Base-by-base conservation (phyloP, 2,888 invertebrate species). In the Orchestes rusci region DNA sequence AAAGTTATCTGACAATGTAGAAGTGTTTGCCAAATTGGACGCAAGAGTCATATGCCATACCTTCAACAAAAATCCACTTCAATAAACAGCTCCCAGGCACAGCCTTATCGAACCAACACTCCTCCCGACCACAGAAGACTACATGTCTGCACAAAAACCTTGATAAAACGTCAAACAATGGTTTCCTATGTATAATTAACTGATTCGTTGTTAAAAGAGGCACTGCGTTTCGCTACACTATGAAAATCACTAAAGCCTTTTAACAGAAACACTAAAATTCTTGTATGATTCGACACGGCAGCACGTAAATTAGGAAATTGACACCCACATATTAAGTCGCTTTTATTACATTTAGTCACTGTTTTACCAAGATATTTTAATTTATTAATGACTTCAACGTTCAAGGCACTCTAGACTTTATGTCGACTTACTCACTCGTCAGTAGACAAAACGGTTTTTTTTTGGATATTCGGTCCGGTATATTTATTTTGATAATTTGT, bases 301-400 rank as follows among this genome's bases (percentile, higher is more conserved):
- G 13, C n/a, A 20, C 39, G 42, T 42, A 50, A 50, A 46, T 50
- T 41, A 50, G 50, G 50, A 50, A 50, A 50, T 43, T 37, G 40
- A 23, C 46, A 38, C 50, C 50, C 43, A 50, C 50, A 12, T 34
- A 28, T 23, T n/a, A n/a, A 34, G 31, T 45, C n/a, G 31, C 28
- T 48, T 38, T 49, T 49, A 45, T 49, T 45, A 39, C 45, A 33
- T 49, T 49, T 49, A 49, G 45, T 42, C 49, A 49, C 49, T 42
- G 38, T 45, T 49, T 49, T 41, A 42, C 47, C 19, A 38, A 41
- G 47, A 43, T 43, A 47, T 42, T 46, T 46, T 46, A 46, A 46
- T 42, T 46, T 37, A 12, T 37, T 41, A 45, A 45, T 31, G 32
- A 40, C 31, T 23, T 18, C 19, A 29, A 16, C 33, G 41, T 36